These are phyloP conservation scores for Diadema setosum DNA, from an alignment of 35 echinoderm and acorn worm genomes.

Conservation along the genomic window DNA sequence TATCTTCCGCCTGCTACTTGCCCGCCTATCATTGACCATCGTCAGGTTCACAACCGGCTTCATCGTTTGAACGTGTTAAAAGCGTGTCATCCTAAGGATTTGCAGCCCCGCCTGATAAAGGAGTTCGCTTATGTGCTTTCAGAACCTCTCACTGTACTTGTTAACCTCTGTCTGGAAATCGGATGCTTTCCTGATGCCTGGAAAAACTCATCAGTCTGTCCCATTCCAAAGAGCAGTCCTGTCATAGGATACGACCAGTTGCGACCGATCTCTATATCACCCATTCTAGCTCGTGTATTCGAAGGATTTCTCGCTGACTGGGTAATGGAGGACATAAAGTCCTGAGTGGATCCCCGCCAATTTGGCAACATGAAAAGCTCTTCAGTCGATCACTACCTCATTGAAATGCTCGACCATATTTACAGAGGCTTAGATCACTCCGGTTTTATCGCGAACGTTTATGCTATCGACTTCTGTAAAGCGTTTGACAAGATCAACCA, in stretches of 20 bases:
- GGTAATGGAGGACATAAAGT: conserved; percentile 33
- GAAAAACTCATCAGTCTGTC: conserved; percentile 16
- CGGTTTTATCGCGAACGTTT: neutral
- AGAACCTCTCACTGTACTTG: neutral
- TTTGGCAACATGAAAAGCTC: conserved; percentile 28
- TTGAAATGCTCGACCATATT: conserved; percentile 31
- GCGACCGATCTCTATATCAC: conserved; percentile 28
- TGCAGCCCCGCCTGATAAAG: neutral
- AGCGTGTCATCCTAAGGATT: conserved; percentile 8
- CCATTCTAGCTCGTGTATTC: conserved; percentile 10
- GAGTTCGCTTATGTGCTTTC: conserved; percentile 25
- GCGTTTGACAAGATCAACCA: too few relatives aligned
- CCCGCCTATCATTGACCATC: neutral
- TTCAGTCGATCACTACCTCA: conserved; percentile 27
- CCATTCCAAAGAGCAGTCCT: conserved; percentile 22
- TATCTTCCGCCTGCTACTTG: neutral
- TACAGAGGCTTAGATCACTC: neutral
- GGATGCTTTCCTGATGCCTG: conserved; percentile 4
- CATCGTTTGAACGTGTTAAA: conserved; percentile 4
- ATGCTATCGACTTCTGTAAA: too few relatives aligned
- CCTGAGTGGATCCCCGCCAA: neutral
- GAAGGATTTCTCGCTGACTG: conserved; percentile 21
- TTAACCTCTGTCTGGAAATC: neutral
- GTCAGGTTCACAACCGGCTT: neutral
- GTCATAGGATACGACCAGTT: neutral